phyloP scores from a whole-genome alignment of 2,888 invertebrate species.

The Troglohyphantes excavatus region DNA sequence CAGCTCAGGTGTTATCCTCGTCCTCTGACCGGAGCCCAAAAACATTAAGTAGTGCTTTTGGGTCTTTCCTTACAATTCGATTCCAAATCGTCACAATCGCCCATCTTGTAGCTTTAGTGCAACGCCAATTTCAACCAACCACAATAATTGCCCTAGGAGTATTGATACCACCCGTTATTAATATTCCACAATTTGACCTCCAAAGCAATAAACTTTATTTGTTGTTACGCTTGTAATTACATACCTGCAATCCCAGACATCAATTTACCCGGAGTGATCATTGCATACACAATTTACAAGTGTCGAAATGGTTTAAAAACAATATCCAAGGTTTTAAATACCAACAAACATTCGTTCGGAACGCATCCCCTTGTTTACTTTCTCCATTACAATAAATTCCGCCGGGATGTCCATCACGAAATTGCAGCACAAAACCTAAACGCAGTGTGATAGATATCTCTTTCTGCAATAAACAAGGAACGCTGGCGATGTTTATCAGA shows the following conservation, averaged over 20 bases:
- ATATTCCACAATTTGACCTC: not conserved
- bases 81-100: too few relatives aligned
- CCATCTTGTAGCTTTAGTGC: too few relatives aligned
- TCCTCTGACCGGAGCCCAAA: too few relatives aligned
- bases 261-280: not conserved
- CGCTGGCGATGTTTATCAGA: conserved; percentile 30
- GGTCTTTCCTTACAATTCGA: too few relatives aligned
- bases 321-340: not conserved
- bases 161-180: too few relatives aligned
- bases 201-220: not conserved
- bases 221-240: not conserved
- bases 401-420: conserved; percentile 30
- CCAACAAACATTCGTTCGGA: not conserved
- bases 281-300: not conserved
- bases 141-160: too few relatives aligned
- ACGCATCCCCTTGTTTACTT: not conserved
- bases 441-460: conserved; percentile 30
- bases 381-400: conserved; percentile 34
- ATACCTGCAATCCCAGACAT: not conserved
- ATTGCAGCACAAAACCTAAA: conserved; percentile 17
- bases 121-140: too few relatives aligned
- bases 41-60: too few relatives aligned
- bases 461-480: conserved; percentile 31
- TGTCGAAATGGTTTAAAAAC: not conserved
- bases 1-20: too few relatives aligned